Evolutionary conservation across 92 coral and sea anemone genomes (phyloP).

Genomic region (Diadumene lineata): DNA sequence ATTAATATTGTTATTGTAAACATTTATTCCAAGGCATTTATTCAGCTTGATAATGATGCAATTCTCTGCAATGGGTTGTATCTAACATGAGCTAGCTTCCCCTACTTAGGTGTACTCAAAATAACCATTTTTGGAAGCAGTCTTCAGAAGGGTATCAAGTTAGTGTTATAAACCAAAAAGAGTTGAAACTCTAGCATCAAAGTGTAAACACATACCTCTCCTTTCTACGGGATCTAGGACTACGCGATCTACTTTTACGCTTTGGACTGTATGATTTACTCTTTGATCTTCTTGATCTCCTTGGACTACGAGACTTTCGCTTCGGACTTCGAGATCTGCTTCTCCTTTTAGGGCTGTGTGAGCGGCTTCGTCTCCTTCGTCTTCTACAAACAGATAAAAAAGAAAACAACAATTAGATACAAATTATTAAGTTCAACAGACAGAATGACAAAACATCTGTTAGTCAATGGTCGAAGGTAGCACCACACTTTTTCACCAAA

Average conservation of each 20-base stretch:
- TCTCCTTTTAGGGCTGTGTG: slow-evolving; percentile 51
- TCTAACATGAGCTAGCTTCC: too few species aligned
- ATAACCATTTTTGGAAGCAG: too few species aligned
- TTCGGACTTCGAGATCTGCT: slow-evolving; percentile 58
- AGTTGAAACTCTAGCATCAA: too few species aligned
- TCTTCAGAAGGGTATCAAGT: not conserved
- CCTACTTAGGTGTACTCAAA: too few species aligned
- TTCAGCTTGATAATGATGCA: too few species aligned
- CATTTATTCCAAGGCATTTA: too few species aligned
- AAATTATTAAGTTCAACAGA: too few species aligned
- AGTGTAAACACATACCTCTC: slow-evolving; percentile 3
- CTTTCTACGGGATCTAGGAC: slow-evolving; percentile 22
- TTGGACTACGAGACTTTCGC: slow-evolving; percentile 26
- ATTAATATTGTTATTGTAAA: too few species aligned
- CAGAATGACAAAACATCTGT: too few species aligned
- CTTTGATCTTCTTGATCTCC: slow-evolving; percentile 59
- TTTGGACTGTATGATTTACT: slow-evolving; percentile 33
- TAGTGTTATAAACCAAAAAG: too few species aligned
- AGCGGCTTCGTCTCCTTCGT: slow-evolving; percentile 53
- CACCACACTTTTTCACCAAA: not conserved
- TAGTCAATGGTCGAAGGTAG: not conserved
- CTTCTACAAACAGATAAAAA: slow-evolving; percentile 28
- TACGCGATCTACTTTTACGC: slow-evolving; percentile 33
- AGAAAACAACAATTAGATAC: slow-evolving; percentile 2
- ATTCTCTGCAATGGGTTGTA: too few species aligned